Evolutionary conservation across 1,140 invertebrate genomes (phyloP), one percentile per base, ranked within the genome.

Genomic region (Temnothorax curvispinosus): DNA sequence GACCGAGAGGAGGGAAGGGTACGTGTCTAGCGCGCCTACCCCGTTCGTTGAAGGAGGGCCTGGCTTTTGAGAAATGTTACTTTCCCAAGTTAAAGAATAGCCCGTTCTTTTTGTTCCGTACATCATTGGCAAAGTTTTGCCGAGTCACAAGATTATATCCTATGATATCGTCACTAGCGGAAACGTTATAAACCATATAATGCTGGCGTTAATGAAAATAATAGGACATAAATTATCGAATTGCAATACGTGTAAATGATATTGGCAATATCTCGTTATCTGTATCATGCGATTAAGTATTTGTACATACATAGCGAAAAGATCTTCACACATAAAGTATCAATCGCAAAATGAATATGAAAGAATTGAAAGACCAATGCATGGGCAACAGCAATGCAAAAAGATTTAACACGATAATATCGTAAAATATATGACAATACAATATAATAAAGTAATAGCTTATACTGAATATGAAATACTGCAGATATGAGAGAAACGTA

Each of bases 11-110:
- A 77, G 67, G 18, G n/a, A 58, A 58, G 54, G 87, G 3, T 81
- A 81, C 75, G 38, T 44, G 65, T 52, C 80, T 58, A 13, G 41
- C 18, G 80, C 41, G 69, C 80, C 67, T 72, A 47, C 41, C 27
- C 32, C 21, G 64, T 44, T 56, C 38, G 50, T 71, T 27, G 47
- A 47, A 18, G 27, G 27, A 21, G 54, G 41, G 54, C 21, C 35
- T 21, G 64, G 64, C 52, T 60, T 54, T 54, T 89, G 88, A 87
- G 78, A 90, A 90, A 89, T 78, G 87, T 89, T 67, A 78, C 78
- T 86, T 89, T 58, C 81, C 67, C 60, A 58, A 72, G 80, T 85
- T 74, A 71, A 87, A 38, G 50, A 38, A 75, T 78, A 65, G 21
- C 54, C 62, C 38, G 21, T 56, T 27, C 27, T 27, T 67, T 47